Conservation (phyloP, 2,888 invertebrate genomes). For the Prenolepis imparis region DNA sequence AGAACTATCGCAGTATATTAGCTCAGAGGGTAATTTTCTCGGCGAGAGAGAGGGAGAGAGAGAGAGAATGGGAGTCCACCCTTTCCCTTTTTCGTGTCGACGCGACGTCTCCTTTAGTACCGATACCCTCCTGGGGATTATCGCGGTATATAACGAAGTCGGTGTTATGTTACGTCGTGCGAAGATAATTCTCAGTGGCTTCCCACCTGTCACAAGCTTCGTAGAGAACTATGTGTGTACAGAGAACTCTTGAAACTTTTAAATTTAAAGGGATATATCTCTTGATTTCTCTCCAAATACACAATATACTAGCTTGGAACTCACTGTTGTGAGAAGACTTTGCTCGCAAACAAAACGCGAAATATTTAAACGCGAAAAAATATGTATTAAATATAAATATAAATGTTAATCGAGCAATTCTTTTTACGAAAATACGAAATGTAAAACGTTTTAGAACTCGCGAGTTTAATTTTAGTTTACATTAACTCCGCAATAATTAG, state of each 20-base stretch:
- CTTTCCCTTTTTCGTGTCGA: slow-evolving; percentile 3
- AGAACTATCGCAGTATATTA: slow-evolving; percentile 37
- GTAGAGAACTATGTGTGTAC: not conserved
- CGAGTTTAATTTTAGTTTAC: not conserved
- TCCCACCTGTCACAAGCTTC: slow-evolving; percentile 21
- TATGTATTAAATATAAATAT: not conserved
- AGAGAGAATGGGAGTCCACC: not conserved
- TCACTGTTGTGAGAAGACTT: not conserved
- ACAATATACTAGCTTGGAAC: slow-evolving; percentile 6
- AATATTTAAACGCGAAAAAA: not conserved
- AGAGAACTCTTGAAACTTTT: slow-evolving; percentile 25
- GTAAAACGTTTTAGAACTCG: not conserved
- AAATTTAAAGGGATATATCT: slow-evolving; percentile 39
- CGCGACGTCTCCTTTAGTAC: slow-evolving; percentile 18
- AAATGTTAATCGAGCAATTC: not conserved
- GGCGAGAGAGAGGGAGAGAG: not conserved
- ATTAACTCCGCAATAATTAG: not conserved
- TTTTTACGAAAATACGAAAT: not conserved
- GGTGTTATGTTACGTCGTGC: slow-evolving; percentile 42
- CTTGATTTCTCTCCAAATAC: not conserved
- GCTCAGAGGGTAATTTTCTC: slow-evolving; percentile 44
- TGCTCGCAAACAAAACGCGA: not conserved
- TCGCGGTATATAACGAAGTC: slow-evolving; percentile 54
- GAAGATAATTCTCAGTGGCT: slow-evolving; percentile 46
- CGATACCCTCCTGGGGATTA: slow-evolving; percentile 41